Conservation (phyloP, 2,113 vertebrate species). For the Corydoras sp. region DNA sequence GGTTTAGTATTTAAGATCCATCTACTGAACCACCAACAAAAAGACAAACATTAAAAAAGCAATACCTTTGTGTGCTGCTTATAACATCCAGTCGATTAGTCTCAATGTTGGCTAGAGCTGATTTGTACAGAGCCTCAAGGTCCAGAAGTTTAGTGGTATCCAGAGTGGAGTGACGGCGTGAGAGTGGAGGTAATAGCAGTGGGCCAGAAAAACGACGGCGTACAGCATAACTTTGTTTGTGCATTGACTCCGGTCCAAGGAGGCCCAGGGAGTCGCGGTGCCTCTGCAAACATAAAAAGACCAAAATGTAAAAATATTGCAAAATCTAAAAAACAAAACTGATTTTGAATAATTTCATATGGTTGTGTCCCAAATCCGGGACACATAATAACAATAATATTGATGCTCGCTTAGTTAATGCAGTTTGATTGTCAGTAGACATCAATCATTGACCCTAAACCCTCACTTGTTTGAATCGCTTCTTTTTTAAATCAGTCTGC, state of each 20-base stretch:
- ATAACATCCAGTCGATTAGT: constrained; percentile 39
- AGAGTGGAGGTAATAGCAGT: constrained; percentile 64
- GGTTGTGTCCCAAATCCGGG: background rate
- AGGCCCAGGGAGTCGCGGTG: constrained; percentile 45
- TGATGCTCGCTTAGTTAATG: no score
- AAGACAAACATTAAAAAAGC: no score
- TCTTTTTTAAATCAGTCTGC: no score
- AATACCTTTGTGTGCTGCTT: constrained; percentile 42
- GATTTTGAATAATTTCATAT: background rate
- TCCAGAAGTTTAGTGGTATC: constrained; percentile 58
- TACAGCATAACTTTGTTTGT: constrained; percentile 50
- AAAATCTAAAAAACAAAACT: background rate
- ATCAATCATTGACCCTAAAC: no score
- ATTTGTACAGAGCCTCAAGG: constrained; percentile 56
- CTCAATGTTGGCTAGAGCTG: constrained; percentile 65
- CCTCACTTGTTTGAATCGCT: no score
- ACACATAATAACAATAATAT: no score
- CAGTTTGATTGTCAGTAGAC: no score
- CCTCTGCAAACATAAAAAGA: constrained; percentile 37
- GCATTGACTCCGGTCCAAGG: constrained; percentile 22
- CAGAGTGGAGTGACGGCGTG: constrained; percentile 56
- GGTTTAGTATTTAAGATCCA: no score
- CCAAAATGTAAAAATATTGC: constrained; percentile 1
- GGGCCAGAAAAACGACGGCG: constrained; percentile 73
- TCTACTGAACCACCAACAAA: no score